Percentiles rank a stretch among this genome's conserved stretches.
Conservation (phyloP, 1,140 invertebrate species). For the Araneus ventricosus region DNA sequence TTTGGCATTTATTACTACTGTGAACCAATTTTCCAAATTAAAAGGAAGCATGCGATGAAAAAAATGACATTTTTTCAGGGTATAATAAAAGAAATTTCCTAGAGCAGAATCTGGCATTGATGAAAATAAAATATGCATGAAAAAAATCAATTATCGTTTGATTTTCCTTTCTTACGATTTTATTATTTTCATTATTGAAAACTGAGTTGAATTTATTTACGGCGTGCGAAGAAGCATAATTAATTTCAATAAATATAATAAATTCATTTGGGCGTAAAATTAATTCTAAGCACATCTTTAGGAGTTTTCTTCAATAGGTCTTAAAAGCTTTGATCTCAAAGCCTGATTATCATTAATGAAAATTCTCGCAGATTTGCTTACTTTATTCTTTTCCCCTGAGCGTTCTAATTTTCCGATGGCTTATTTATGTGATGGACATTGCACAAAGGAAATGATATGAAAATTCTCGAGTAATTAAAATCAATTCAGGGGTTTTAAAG, state of each 20-base stretch:
- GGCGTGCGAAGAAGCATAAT: background rate
- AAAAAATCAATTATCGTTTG: too few species aligned
- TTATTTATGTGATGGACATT: background rate
- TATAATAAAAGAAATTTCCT: too few species aligned
- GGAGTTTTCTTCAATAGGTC: background rate
- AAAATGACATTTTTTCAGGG: too few species aligned
- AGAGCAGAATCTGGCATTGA: too few species aligned
- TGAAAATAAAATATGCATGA: too few species aligned
- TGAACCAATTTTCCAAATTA: too few species aligned
- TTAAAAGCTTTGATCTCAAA: background rate
- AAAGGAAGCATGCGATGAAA: too few species aligned
- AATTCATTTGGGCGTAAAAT: constrained; percentile 17
- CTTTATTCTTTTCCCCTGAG: background rate
- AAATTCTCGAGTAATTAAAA: background rate
- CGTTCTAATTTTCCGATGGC: background rate
- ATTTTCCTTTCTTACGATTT: too few species aligned
- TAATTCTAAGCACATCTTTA: background rate
- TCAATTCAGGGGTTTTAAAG: background rate
- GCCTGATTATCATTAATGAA: background rate
- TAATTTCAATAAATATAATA: background rate
- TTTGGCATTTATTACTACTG: too few species aligned
- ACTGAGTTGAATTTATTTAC: background rate
- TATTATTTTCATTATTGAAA: too few species aligned
- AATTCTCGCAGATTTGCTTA: background rate
- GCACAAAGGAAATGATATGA: background rate